Evolutionary conservation across 2,113 vertebrate species (phyloP), one percentile per base, ranked within the genome.

Genomic region (Anguilla japonica): DNA sequence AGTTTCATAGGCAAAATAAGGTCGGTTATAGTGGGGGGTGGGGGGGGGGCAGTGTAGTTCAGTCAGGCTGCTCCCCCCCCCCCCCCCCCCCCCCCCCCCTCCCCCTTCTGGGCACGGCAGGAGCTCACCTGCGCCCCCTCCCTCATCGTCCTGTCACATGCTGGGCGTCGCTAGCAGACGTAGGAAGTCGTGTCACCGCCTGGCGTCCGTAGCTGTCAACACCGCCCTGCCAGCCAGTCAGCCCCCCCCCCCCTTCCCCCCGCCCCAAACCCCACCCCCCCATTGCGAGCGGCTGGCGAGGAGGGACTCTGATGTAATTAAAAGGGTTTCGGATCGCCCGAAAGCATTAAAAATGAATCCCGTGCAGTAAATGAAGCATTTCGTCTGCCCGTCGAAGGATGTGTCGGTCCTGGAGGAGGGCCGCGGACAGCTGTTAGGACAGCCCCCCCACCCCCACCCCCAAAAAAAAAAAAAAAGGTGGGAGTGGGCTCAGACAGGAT

Each of bases 291-390:
- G 89, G 81, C 88, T 83, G 87, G 29, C 84, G 87, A 43, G 56
- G 67, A 86, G 91, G 92, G 93, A 91, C 87, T 40, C 26, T 84
- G 41, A 81, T 90, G 89, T 89, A 92, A 91, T 92, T 92, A 91
- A 93, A 79, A 89, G 88, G 89, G 88, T 81, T 91, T 90, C n/a
- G 88, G 88, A 90, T 89, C 87, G 84, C 20, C 53, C 90, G 85
- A 88, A 75, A 57, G 88, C 91, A 94, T 94, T 92, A 93, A 93
- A 94, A 91, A 93, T 92, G 86, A 87, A 93, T 93, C 88, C 87
- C 56, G 78, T 79, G 84, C 88, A 91, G 92, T 87, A 92, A 93
- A 92, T 92, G 91, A 88, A 90, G 89, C 90, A 84, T 93, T 91
- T 86, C 87, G 29, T 29, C 83, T 89, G 90, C 88, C 90, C 88